phyloP scores from a whole-genome alignment of 30 jellyfish, hydroid and myxozoan species.

The Turritopsis rubra region DNA sequence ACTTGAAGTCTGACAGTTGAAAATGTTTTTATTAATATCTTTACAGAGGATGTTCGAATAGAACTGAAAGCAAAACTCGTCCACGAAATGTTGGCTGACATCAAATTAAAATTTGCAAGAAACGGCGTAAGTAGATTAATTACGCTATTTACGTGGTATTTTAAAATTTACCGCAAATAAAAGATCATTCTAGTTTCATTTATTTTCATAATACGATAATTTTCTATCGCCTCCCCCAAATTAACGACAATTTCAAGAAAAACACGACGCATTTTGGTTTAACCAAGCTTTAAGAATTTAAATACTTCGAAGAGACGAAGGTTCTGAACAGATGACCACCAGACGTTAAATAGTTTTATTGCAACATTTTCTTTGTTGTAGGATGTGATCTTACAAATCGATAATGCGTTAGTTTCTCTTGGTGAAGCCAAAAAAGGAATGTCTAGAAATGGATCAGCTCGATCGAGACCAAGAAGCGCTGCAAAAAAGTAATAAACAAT shows the following conservation, averaged over 20 bases:
- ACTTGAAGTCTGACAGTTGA: too few species aligned
- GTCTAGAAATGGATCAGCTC: constrained; percentile 63
- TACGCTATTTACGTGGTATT: not conserved
- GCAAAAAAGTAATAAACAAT: constrained; percentile 23
- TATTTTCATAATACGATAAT: too few species aligned
- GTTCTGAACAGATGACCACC: too few species aligned
- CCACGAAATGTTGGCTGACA: constrained; percentile 52
- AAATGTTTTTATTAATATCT: not conserved
- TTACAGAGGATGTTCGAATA: constrained; percentile 70
- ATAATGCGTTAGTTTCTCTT: constrained; percentile 70
- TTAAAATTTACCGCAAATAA: too few species aligned
- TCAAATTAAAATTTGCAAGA: constrained; percentile 48
- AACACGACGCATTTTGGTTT: too few species aligned
- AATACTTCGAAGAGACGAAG: too few species aligned
- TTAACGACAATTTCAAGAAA: too few species aligned
- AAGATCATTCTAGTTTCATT: too few species aligned
- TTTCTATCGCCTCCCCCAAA: too few species aligned
- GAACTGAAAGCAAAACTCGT: constrained; percentile 57
- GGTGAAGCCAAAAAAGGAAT: constrained; percentile 55
- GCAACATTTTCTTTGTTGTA: constrained; percentile 19
- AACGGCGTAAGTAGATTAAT: constrained; percentile 49
- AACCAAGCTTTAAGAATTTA: too few species aligned
- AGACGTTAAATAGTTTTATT: too few species aligned
- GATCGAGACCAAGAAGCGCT: constrained; percentile 89
- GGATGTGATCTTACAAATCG: constrained; percentile 64